Evolutionary conservation across 2,797 vertebrate species (phyloP), one percentile per base, ranked within the genome.

Genomic region (Eulemur albifrons): DNA sequence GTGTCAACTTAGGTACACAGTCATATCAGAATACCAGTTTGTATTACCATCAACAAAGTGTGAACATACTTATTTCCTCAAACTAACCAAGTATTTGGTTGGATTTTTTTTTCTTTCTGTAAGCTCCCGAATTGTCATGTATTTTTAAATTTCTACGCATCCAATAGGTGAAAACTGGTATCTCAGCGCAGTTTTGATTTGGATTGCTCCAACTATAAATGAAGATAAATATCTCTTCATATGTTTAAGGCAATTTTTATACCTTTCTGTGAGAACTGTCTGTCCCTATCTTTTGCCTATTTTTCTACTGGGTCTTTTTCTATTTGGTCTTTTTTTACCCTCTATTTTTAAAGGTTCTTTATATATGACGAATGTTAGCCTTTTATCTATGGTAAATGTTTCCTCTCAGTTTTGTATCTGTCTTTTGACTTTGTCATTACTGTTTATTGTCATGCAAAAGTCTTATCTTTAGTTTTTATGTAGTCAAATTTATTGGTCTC

Each of bases 391-490:
- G 61, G 43, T 59, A 75, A 82, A 82, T 75, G 57, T 52, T 80
- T 89, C 57, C 89, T 75, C 45, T 43, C 43, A 83, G 17, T 73
- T 90, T 57, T 77, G 0, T 38, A 81, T 54, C 50, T 90, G 17
- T 72, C 45, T 93, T 88, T 52, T 88, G 7, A 79, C 50, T 83
- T 79, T 73, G 5, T 88, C 30, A 48, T 38, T 77, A 38, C 4
- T 43, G 30, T 30, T 57, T 80, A 77, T 27, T 72, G 25, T 35
- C 65, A 52, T 54, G 50, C 27, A 84, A 25, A 93, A 94, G 40
- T 50, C 59, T 93, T 88, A 59, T 5, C 52, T 90, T 87, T 81
- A n/a, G 77, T 92, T 94, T 82, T 91, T 80, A 77, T 40, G 67
- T 32, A 84, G 32, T 80, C 38, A 92, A 61, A 79, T 75, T 27